phyloP scores from a whole-genome alignment of 2,113 vertebrate species.

The Andinoacara biseriatus region DNA sequence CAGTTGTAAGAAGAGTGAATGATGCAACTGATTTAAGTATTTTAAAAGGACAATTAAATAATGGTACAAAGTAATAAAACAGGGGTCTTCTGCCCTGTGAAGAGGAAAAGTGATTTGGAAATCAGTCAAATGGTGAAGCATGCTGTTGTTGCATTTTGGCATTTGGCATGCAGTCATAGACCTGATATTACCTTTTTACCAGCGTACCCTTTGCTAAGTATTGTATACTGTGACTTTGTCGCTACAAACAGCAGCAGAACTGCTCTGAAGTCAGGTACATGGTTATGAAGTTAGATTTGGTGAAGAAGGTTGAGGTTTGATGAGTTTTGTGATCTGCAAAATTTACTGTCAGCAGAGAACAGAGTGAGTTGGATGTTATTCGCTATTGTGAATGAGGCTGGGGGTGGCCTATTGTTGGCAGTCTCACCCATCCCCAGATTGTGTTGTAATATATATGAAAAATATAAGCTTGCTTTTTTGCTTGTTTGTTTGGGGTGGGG shows the following conservation, averaged over 20 bases:
- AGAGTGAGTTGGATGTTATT: neutral
- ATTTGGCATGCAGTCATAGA: neutral
- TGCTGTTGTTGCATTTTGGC: neutral
- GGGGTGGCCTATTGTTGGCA: neutral
- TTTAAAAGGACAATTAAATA: neutral
- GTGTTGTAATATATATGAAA: neutral
- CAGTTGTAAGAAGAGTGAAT: neutral
- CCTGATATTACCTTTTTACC: neutral
- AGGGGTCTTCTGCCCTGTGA: neutral
- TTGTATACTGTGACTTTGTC: neutral
- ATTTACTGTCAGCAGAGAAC: too few species aligned
- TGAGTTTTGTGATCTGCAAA: neutral
- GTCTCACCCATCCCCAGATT: neutral
- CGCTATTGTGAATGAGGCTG: neutral
- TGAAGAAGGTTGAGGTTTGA: neutral
- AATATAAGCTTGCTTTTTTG: too few species aligned
- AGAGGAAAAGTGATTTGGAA: neutral
- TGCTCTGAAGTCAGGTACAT: neutral
- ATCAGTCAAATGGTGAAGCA: neutral
- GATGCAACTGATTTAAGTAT: neutral
- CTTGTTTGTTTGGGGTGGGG: too few species aligned
- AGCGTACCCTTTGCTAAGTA: neutral
- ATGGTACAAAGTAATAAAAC: neutral
- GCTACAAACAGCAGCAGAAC: neutral
- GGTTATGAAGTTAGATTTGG: neutral